A percentile compares a stretch with the other conserved stretches of the same genome.
Evolutionary conservation across 1,140 invertebrate genomes (phyloP).

Genomic region (Gonatopus flavifemur): DNA sequence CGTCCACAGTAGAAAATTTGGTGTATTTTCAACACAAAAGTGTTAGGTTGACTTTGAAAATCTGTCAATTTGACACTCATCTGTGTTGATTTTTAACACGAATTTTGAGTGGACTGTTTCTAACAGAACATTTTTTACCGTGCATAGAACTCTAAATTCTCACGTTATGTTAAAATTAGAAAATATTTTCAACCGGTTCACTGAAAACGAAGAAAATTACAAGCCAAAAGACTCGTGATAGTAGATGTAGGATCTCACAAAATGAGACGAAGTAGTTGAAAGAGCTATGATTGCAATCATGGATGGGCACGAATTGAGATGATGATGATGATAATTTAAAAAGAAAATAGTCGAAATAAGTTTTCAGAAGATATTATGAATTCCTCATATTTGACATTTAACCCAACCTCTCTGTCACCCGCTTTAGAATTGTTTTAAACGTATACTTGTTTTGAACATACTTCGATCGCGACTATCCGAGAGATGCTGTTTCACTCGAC

Average conservation of each 20-base stretch:
- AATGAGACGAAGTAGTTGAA: not conserved
- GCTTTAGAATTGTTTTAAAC: slow-evolving; percentile 13
- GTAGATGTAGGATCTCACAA: not conserved
- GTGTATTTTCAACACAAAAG: too few relatives aligned
- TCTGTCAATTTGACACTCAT: too few relatives aligned
- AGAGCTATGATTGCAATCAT: not conserved
- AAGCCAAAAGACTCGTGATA: not conserved
- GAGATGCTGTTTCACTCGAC: slow-evolving; percentile 38
- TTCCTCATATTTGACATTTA: not conserved
- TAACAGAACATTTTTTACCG: too few relatives aligned
- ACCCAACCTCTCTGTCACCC: slow-evolving; percentile 5
- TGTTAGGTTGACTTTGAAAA: too few relatives aligned
- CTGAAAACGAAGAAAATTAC: not conserved
- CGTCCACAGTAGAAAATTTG: too few relatives aligned
- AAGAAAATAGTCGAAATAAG: not conserved
- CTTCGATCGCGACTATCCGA: slow-evolving; percentile 33
- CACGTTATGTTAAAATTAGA: too few relatives aligned
- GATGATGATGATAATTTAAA: not conserved
- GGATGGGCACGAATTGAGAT: not conserved
- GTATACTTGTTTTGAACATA: too few relatives aligned
- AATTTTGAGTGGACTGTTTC: too few relatives aligned
- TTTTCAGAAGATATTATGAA: not conserved
- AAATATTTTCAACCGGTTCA: too few relatives aligned
- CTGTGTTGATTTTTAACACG: too few relatives aligned
- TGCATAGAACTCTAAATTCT: too few relatives aligned